A percentile compares a stretch with the other conserved stretches of the same genome.
Conservation (phyloP, 2,888 invertebrate species). For the Siphlonurus alternatus region DNA sequence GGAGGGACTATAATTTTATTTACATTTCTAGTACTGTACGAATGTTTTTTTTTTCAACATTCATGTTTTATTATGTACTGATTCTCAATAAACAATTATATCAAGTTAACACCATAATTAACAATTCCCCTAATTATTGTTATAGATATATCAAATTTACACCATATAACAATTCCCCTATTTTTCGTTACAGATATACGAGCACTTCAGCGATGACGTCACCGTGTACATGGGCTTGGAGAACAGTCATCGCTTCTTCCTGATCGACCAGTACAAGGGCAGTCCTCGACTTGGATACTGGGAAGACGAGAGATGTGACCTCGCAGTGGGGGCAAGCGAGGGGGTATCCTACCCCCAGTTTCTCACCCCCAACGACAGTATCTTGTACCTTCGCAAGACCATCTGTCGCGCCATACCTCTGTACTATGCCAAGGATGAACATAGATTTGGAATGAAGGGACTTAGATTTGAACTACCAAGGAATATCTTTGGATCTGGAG, state of each 20-base stretch:
- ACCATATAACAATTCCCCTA: too few relatives aligned
- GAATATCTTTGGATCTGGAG: constrained; percentile 31
- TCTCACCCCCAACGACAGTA: constrained; percentile 34
- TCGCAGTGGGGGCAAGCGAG: constrained; percentile 43
- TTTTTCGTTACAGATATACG: constrained; percentile 41
- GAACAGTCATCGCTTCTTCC: constrained; percentile 42
- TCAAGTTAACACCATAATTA: too few relatives aligned
- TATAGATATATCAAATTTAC: too few relatives aligned
- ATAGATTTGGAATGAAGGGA: constrained; percentile 29
- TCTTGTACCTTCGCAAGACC: constrained; percentile 49
- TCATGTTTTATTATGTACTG: too few relatives aligned
- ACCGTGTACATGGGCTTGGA: constrained; percentile 43
- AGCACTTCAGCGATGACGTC: constrained; percentile 38
- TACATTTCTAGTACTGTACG: too few relatives aligned
- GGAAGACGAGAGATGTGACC: constrained; percentile 37
- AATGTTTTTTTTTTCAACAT: too few relatives aligned
- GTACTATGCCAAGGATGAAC: constrained; percentile 31
- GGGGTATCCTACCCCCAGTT: constrained; percentile 42
- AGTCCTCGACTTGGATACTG: constrained; percentile 37
- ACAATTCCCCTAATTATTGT: too few relatives aligned
- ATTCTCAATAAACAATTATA: too few relatives aligned
- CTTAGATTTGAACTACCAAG: constrained; percentile 39
- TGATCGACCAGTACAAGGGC: constrained; percentile 40
- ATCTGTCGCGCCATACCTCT: constrained; percentile 44
- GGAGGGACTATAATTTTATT: too few relatives aligned